Evolutionary conservation across 2,888 invertebrate genomes (phyloP).

Genomic region (Ecliptopera silaceata): DNA sequence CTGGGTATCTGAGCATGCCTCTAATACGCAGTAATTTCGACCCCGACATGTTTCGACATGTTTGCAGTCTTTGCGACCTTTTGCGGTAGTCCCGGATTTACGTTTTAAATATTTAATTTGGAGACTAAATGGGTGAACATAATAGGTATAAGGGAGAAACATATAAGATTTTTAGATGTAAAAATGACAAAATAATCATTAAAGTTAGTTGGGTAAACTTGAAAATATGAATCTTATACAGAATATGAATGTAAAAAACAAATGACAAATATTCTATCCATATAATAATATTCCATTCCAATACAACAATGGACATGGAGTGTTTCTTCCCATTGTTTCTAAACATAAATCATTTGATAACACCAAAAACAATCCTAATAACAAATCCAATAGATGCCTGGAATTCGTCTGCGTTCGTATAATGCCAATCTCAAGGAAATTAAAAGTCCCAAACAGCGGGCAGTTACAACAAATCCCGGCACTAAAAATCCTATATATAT

Average conservation of each 20-base stretch:
- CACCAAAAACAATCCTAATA: neutral
- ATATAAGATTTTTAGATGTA: neutral
- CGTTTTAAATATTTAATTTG: constrained; percentile 42
- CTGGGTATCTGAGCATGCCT: constrained; percentile 61
- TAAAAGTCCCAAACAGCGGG: constrained; percentile 79
- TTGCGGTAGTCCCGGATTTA: constrained; percentile 46
- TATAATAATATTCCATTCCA: too few relatives aligned
- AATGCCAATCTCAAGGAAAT: constrained; percentile 68
- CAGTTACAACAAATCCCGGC: constrained; percentile 79
- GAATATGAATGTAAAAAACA: too few relatives aligned
- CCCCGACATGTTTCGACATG: constrained; percentile 65
- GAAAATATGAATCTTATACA: neutral
- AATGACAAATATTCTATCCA: too few relatives aligned
- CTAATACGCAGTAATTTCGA: constrained; percentile 79
- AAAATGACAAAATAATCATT: neutral
- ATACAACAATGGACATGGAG: too few relatives aligned
- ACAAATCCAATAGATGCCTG: constrained; percentile 28
- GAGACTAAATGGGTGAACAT: constrained; percentile 15
- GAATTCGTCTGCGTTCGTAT: constrained; percentile 24
- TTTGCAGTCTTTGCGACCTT: constrained; percentile 53
- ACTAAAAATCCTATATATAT: constrained; percentile 81
- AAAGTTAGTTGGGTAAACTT: neutral
- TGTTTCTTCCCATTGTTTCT: neutral
- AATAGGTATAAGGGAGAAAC: neutral
- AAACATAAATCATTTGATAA: constrained; percentile 7